These are phyloP conservation scores for Thera obeliscata DNA, from an alignment of 2,888 invertebrate species.

Conservation along the genomic window DNA sequence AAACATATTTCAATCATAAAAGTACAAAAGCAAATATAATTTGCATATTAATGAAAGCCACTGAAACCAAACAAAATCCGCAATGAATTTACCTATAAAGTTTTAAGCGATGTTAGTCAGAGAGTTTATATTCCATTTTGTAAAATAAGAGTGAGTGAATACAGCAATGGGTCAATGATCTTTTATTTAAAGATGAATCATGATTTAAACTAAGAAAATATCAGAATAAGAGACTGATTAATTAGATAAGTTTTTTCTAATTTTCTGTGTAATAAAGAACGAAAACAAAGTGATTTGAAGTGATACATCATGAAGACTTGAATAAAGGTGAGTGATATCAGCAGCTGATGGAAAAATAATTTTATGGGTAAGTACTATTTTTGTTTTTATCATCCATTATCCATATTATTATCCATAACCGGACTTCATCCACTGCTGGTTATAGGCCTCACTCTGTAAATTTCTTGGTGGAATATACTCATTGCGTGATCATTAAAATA, in stretches of 20 bases:
- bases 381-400: not conserved
- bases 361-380: constrained; percentile 3
- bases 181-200: no score
- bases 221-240: no score
- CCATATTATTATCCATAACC: no score
- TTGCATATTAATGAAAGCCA: constrained; percentile 57
- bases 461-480: no score
- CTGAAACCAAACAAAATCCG: constrained; percentile 37
- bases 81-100: constrained; percentile 25
- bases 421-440: no score
- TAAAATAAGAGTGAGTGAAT: no score
- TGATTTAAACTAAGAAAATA: no score
- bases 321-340: not conserved
- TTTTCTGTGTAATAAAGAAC: not conserved
- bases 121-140: not conserved
- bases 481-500: no score
- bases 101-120: constrained; percentile 7
- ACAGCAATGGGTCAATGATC: no score
- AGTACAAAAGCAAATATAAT: constrained; percentile 55
- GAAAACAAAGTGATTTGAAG: not conserved
- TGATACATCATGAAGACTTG: not conserved
- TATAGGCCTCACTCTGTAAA: no score
- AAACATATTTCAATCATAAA: constrained; percentile 54
- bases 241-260: no score
- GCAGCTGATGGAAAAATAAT: not conserved